Base-by-base conservation (phyloP, 1,140 invertebrate genomes). In the Lucilia cuprina region DNA sequence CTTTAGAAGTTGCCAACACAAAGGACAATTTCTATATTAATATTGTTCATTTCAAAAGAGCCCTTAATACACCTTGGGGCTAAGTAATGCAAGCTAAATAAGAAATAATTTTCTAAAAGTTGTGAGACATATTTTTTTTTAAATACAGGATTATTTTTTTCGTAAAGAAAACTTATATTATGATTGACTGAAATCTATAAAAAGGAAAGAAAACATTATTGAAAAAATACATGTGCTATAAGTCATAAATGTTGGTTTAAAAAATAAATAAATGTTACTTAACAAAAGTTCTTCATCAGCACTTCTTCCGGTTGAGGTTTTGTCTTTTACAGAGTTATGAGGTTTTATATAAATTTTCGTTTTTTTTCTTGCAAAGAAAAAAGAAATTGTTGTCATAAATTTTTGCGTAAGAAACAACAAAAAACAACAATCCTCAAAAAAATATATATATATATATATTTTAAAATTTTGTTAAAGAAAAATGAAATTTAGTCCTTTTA, bases 161-260 rank as follows among this genome's bases (percentile, higher is more conserved):
- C 5, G 25, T 9, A 70, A 21, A 70, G 7, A 19, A 70, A 70
- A 70, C 65, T 2, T 5, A 5, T 41, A 41, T 41, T 8, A 41
- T 41, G 41, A 41, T 41, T 41, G 2, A 41, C 41, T 8, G 41
- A 41, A 30, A 30, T 30, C 25, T 41, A 8, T 41, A 21, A 70
- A 70, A 10, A 70, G 19, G 65, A 70, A 21, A 10, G 8, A 70
- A 25, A 70, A 70, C 3, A 30, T 30, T 30, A 1, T 30, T 2
- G 19, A 21, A 70, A n/a, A 60, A 17, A 70, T 21, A 21, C 65
- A 70, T 70, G n/a, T 70, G 65, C 65, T 19, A 70, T 70, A 70
- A 21, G 65, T 70, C 65, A 70, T 70, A 70, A 70, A 70, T n/a
- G n/a, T 60, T 60, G 14, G 55, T 60, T 60, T 60, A 60, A 70